Conservation (phyloP, 2,888 invertebrate species). For the Torymus tubicola region DNA sequence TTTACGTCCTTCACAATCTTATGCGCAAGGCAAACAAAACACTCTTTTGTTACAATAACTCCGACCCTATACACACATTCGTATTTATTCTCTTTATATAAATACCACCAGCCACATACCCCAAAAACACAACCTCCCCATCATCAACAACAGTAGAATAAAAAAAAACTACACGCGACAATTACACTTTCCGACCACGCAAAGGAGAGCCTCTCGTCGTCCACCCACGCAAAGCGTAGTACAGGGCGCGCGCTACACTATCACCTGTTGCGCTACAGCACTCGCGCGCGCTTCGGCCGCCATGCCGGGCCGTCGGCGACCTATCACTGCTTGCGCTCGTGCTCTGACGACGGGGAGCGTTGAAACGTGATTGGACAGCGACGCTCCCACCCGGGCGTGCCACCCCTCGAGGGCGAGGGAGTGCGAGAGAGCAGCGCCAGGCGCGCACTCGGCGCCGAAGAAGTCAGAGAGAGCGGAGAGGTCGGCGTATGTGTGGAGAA, state of each 20-base stretch:
- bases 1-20: too few relatives aligned
- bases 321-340: slow-evolving; percentile 63
- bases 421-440: not conserved
- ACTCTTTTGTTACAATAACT: too few relatives aligned
- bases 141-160: too few relatives aligned
- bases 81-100: too few relatives aligned
- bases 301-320: slow-evolving; percentile 68
- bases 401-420: slow-evolving; percentile 22
- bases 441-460: not conserved
- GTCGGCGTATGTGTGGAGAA: not conserved
- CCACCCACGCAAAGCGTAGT: slow-evolving; percentile 12
- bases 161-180: too few relatives aligned
- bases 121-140: too few relatives aligned
- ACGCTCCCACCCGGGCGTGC: slow-evolving; percentile 48
- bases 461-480: too few relatives aligned
- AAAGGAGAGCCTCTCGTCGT: not conserved
- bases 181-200: too few relatives aligned
- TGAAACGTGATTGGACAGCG: slow-evolving; percentile 45
- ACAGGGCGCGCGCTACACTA: not conserved
- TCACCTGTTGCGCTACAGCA: slow-evolving; percentile 72
- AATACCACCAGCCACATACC: too few relatives aligned
- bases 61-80: too few relatives aligned
- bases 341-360: not conserved
- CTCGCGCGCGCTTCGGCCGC: slow-evolving; percentile 62
- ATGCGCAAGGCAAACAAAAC: too few relatives aligned